Conservation (phyloP, 1,140 invertebrate species). For the Meloidogyne chitwoodi region DNA sequence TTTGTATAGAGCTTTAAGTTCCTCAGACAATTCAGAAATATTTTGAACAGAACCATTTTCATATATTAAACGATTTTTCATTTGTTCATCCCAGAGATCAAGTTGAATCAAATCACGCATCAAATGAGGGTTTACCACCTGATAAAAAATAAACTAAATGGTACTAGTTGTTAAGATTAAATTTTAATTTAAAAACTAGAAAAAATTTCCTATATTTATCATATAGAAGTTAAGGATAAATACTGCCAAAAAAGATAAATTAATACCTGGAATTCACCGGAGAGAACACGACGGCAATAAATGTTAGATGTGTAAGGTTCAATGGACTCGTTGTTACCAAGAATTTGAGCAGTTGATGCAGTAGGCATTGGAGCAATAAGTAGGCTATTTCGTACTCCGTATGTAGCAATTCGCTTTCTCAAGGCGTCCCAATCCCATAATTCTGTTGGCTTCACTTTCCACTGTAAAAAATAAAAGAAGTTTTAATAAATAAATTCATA, state of each 20-base stretch:
- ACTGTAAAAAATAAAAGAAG: constrained; percentile 12
- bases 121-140: constrained; percentile 92
- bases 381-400: constrained; percentile 89
- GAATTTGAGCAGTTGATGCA: constrained; percentile 95
- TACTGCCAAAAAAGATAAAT: constrained; percentile 12
- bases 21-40: constrained; percentile 79
- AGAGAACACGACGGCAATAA: constrained; percentile 85
- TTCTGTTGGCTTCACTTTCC: constrained; percentile 74
- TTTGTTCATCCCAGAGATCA: constrained; percentile 87
- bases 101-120: constrained; percentile 83
- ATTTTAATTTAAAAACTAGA: constrained; percentile 3
- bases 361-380: constrained; percentile 97
- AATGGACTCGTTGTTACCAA: constrained; percentile 97
- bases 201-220: too few relatives aligned
- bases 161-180: neutral
- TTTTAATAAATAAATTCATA: neutral
- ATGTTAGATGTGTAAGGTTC: constrained; percentile 98
- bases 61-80: constrained; percentile 89
- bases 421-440: constrained; percentile 83
- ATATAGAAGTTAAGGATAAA: too few relatives aligned
- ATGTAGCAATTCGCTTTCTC: constrained; percentile 78
- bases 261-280: constrained; percentile 74
- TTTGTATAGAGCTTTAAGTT: constrained; percentile 87
- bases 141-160: constrained; percentile 6
- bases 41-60: constrained; percentile 88